phyloP scores from a whole-genome alignment of 2,797 vertebrate genomes.

The Calcarius lapponicus region DNA sequence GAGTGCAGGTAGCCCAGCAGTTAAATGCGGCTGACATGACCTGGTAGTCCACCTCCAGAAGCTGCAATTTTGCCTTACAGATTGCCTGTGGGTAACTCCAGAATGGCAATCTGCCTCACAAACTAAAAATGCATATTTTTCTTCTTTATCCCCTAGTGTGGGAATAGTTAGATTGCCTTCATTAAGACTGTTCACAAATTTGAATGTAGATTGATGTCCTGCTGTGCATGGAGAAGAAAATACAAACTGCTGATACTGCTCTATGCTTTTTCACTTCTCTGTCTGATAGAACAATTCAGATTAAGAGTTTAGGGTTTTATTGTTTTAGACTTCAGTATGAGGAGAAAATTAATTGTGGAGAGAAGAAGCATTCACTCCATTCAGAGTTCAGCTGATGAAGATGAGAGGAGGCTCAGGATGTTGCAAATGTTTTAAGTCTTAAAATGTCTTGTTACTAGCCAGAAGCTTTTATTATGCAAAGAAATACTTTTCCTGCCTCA shows the following conservation, averaged over 20 bases:
- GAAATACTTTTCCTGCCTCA: conserved; percentile 6
- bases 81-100: neutral
- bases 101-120: neutral
- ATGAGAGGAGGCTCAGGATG: neutral
- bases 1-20: neutral
- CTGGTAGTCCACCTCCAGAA: neutral
- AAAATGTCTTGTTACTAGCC: neutral
- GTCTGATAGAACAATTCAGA: neutral
- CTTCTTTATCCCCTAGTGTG: neutral
- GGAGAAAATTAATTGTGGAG: neutral
- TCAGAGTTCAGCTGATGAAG: neutral
- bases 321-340: neutral
- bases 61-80: neutral
- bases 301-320: neutral
- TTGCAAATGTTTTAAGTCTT: neutral
- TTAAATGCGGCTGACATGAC: neutral
- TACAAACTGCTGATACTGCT: neutral
- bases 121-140: neutral
- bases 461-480: conserved; percentile 35
- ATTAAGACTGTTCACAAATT: neutral
- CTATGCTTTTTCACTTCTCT: neutral
- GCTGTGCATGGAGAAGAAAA: neutral
- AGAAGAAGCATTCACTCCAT: neutral
- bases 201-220: neutral
- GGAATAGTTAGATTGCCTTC: neutral